phyloP scores from a whole-genome alignment of 2,888 invertebrate species.

The Caenorhabditis parvicauda region DNA sequence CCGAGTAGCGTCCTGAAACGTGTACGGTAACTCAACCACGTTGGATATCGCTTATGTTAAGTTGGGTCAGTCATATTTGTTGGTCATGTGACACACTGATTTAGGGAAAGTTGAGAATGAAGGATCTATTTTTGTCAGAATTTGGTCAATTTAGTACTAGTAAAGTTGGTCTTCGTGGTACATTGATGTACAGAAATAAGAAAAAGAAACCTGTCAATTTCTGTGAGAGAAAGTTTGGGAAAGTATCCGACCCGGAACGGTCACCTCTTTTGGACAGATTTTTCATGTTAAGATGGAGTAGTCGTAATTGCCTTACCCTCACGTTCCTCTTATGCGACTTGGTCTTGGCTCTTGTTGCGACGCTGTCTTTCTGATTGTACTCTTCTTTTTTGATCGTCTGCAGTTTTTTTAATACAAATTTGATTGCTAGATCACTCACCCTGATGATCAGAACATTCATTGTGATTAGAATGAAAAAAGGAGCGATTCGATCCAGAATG shows the following conservation, averaged over 20 bases:
- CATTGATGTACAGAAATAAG: too few species aligned
- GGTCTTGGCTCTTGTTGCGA: conserved; percentile 14
- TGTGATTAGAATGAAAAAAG: conserved; percentile 54
- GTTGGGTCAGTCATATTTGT: background rate
- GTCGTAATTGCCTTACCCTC: background rate
- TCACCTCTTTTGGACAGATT: too few species aligned
- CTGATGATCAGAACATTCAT: conserved; percentile 57
- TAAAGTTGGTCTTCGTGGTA: too few species aligned
- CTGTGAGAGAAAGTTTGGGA: too few species aligned
- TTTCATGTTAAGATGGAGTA: too few species aligned
- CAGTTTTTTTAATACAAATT: background rate
- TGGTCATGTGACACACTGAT: too few species aligned
- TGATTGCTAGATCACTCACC: conserved; percentile 9
- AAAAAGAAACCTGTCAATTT: too few species aligned
- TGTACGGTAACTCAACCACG: background rate
- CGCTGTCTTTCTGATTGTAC: conserved; percentile 23
- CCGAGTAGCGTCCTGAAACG: conserved; percentile 55
- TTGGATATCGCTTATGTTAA: background rate
- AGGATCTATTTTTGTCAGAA: too few species aligned
- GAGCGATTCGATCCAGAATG: conserved; percentile 53
- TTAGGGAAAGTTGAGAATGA: too few species aligned
- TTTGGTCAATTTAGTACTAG: too few species aligned
- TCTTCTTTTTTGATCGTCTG: conserved; percentile 26
- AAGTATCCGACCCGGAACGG: too few species aligned
- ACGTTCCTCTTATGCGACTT: conserved; percentile 27